Percentiles rank a stretch among this genome's conserved stretches.
phyloP scores from a whole-genome alignment of 1,140 invertebrate genomes.

The Adoxophyes honmai region DNA sequence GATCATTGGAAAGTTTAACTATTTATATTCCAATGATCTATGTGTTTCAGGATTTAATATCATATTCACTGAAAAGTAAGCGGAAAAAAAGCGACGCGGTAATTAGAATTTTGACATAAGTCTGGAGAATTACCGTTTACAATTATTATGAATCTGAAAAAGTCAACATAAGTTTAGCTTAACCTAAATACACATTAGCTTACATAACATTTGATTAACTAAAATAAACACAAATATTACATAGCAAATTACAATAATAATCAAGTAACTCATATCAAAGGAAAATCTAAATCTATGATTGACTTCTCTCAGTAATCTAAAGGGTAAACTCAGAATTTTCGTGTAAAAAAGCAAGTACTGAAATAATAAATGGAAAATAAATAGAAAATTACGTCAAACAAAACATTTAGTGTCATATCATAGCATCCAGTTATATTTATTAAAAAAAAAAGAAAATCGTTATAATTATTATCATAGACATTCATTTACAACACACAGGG shows the following conservation, averaged over 20 bases:
- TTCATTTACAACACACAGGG: background rate
- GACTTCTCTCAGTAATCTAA: background rate
- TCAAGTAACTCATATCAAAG: slow-evolving; percentile 1
- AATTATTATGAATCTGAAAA: background rate
- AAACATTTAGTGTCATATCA: slow-evolving; percentile 9
- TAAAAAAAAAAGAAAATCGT: background rate
- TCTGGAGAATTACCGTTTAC: background rate
- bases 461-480: background rate
- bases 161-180: slow-evolving; percentile 12
- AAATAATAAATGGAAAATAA: background rate
- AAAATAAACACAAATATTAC: slow-evolving; percentile 6
- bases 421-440: background rate
- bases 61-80: too few relatives aligned
- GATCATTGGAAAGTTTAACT: too few relatives aligned
- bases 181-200: background rate
- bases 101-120: too few relatives aligned
- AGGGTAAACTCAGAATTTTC: background rate
- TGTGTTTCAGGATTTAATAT: too few relatives aligned
- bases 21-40: too few relatives aligned
- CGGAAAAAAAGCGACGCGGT: too few relatives aligned
- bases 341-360: background rate
- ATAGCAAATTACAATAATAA: slow-evolving; percentile 7
- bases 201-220: background rate
- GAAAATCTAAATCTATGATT: slow-evolving; percentile 4
- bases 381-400: background rate